Conservation (phyloP, 1,140 invertebrate species). For the Parapsyche elsis region DNA sequence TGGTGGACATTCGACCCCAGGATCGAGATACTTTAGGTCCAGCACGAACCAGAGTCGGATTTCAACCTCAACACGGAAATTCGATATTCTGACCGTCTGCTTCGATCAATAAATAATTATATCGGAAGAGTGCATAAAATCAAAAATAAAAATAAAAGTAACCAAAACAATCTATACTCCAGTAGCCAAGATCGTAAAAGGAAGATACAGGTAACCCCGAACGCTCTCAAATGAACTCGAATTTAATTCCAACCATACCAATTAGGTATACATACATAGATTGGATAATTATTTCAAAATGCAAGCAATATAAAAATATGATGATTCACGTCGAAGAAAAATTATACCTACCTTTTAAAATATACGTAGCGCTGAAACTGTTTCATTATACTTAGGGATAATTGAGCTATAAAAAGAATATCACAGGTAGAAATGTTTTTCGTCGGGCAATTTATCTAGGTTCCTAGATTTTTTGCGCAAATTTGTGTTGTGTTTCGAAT, state of each 20-base stretch:
- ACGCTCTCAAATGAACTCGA: background rate
- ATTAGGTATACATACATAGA: background rate
- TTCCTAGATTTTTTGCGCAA: background rate
- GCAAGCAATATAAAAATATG: background rate
- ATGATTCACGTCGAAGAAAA: constrained; percentile 7
- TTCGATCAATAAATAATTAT: background rate
- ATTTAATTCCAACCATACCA: background rate
- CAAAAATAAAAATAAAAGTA: no score
- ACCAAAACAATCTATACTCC: no score
- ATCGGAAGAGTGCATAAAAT: no score
- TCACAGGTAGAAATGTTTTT: background rate
- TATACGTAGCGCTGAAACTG: background rate
- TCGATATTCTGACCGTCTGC: constrained; percentile 28
- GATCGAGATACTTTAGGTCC: background rate
- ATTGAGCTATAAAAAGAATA: background rate
- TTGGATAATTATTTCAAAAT: background rate
- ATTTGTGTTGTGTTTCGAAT: no score
- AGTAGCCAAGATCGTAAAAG: no score
- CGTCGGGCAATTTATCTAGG: background rate
- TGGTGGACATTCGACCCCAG: constrained; percentile 16
- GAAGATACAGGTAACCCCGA: no score
- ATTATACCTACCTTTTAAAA: constrained; percentile 11
- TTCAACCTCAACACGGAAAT: constrained; percentile 31
- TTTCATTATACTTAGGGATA: constrained; percentile 10
- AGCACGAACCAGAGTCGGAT: constrained; percentile 10